phyloP scores from a whole-genome alignment of 2,113 vertebrate species.

The Nerophis ophidion region DNA sequence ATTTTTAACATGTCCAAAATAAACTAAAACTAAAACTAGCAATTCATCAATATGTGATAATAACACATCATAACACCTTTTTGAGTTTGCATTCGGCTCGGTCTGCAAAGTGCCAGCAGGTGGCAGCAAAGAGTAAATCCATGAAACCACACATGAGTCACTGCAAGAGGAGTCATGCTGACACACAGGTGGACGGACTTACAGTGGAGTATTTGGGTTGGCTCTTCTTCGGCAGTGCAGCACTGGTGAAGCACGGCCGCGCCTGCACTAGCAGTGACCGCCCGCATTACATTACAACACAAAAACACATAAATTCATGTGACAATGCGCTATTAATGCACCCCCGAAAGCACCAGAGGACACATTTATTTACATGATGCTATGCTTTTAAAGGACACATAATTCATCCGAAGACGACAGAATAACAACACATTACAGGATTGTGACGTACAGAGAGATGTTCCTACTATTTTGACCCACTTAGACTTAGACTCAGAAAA shows the following conservation, averaged over 20 bases:
- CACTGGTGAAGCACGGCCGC: slow-evolving; percentile 56
- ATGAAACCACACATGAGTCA: background rate
- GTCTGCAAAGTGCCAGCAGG: background rate
- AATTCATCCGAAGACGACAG: no score
- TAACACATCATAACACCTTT: no score
- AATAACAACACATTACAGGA: no score
- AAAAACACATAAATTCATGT: slow-evolving; percentile 32
- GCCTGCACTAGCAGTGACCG: slow-evolving; percentile 54
- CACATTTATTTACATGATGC: no score
- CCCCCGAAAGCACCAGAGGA: background rate
- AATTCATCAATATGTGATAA: no score
- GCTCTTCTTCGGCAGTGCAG: slow-evolving; percentile 56
- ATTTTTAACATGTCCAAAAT: no score
- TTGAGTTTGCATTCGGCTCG: no score
- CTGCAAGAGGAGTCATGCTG: background rate
- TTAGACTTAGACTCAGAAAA: no score
- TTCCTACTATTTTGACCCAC: no score
- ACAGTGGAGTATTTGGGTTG: slow-evolving; percentile 48
- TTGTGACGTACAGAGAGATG: no score
- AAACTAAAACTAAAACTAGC: no score
- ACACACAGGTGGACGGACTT: slow-evolving; percentile 41
- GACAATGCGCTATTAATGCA: slow-evolving; percentile 2
- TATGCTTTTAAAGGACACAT: no score
- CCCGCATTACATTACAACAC: slow-evolving; percentile 15
- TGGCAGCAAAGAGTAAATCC: slow-evolving; percentile 15